Base-by-base conservation (phyloP, 37 sponge, comb jelly and placozoan species). In the Dysidea cf. avara region DNA sequence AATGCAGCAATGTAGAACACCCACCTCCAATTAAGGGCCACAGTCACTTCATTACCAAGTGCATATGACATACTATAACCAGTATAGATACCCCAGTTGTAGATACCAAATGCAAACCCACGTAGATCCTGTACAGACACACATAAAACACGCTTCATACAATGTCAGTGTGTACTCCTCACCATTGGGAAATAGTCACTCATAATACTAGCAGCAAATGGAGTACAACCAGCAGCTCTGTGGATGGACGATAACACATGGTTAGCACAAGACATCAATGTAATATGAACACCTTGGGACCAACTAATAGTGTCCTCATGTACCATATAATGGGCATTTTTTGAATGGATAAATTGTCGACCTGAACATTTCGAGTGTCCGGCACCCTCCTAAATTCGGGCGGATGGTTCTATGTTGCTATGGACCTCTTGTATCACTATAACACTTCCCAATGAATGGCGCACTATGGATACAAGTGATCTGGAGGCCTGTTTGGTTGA, bases 171-270 rank as follows among this genome's bases (percentile, higher is more conserved):
- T 18, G 25, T 22, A 21, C 9, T 31, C 18, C 69, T 52, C 13
- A 80, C 86, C 71, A 69, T 78, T 7, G 33, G 12, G 53, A 90
- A 90, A 52, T 75, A 69, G 72, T 90, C 91, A 1, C 86, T 51
- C 1, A 90, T 68, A 47, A 90, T 74, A 60, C 91, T 85, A 17
- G 70, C 43, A 16, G 91, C 91, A 61, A 82, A 83, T 35, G 91
- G 86, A 49, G 82, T 90, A 39, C 91, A 90, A 12, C 66, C 81
- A 7, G 91, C 81, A 33, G 85, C 81, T 75, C 91, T 89, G 56
- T n/a, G n/a, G n/a, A n/a, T n/a, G n/a, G n/a, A n/a, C 7, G 40
- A 14, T 26, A 13, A 13, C 14, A 59, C 62, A 18, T 12, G 13
- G 13, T 26, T 24, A 14, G n/a, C 28, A 7, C 37, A 33, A 64